Evolutionary conservation across 2,113 vertebrate species (phyloP), one percentile per base, ranked within the genome.

Genomic region (Nannobrachium achirus): DNA sequence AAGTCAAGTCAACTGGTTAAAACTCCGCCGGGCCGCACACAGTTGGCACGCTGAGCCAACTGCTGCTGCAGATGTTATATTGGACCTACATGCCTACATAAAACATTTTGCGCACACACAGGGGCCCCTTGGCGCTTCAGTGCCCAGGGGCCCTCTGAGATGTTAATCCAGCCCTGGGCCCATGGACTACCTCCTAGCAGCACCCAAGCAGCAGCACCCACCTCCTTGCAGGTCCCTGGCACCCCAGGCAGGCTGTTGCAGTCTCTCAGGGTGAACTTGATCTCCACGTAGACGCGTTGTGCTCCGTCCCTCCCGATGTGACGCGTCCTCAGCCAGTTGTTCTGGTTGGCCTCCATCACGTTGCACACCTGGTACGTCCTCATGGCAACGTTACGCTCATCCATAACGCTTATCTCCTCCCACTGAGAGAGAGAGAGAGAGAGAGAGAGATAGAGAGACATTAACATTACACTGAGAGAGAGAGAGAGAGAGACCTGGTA

Each of bases 371-470:
- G 93, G 86, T 93, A 94, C 39, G 93, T 93, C 69, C 92, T 90
- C 92, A 92, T 93, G 2, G 93, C 93, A 0, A 92, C 94, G 88
- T 94, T 95, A 69, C 89, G 85, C 55, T 95, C 93, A 68, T 94
- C 93, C 93, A 94, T 94, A 75, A 94, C 93, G 15, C 93, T 94
- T 81, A 95, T 94, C 88, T 95, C 93, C 82, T 95, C 94, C 94
- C 94, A 95, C 94, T 95, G 84, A 60, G 49, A 77, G 20, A 38
- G 14, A 33, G 63, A n/a, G 70, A 16, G 11, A 13, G 16, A 19
- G 42, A 7, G 15, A 13, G 33, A 8, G 20, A 25, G 20, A 25
- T 1, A 25, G 19, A 48, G 20, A 15, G 19, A n/a, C n/a, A n/a
- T n/a, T n/a, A n/a, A n/a, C n/a, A n/a, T n/a, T n/a, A n/a, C n/a